Evolutionary conservation across 2,113 vertebrate genomes (phyloP).

Genomic region (Caretta caretta): DNA sequence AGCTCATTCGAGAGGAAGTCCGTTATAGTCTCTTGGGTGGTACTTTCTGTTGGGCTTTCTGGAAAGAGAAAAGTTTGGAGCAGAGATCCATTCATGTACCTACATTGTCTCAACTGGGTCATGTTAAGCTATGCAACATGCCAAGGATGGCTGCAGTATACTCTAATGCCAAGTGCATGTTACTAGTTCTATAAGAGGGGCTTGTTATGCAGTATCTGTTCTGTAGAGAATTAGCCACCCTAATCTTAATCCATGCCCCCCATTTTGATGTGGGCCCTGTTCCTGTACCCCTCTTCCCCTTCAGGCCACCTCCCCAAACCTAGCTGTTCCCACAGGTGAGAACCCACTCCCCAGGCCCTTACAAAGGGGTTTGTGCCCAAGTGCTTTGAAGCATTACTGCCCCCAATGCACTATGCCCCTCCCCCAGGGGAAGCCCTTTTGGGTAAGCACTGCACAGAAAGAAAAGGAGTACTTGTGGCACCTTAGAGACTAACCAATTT

Average conservation of each 20-base stretch:
- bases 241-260: background rate
- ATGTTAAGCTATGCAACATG: background rate
- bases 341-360: background rate
- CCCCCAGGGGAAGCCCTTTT: background rate
- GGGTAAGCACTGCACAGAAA: background rate
- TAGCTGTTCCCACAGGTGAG: background rate
- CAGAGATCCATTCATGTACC: background rate
- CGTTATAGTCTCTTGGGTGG: background rate
- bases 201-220: background rate
- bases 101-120: background rate
- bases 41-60: background rate
- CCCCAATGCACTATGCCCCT: background rate
- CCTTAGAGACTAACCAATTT: too few relatives aligned
- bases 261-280: background rate
- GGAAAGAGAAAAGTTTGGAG: background rate
- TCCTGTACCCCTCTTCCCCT: background rate
- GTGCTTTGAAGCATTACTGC: background rate
- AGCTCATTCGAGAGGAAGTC: background rate
- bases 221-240: background rate
- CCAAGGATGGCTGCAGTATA: background rate
- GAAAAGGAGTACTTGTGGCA: too few relatives aligned
- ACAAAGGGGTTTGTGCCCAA: background rate
- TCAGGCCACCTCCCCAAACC: background rate
- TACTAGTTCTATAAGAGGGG: background rate
- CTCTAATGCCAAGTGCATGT: background rate